Conservation (phyloP, 2,888 invertebrate species). For the Drosophila mercatorum region DNA sequence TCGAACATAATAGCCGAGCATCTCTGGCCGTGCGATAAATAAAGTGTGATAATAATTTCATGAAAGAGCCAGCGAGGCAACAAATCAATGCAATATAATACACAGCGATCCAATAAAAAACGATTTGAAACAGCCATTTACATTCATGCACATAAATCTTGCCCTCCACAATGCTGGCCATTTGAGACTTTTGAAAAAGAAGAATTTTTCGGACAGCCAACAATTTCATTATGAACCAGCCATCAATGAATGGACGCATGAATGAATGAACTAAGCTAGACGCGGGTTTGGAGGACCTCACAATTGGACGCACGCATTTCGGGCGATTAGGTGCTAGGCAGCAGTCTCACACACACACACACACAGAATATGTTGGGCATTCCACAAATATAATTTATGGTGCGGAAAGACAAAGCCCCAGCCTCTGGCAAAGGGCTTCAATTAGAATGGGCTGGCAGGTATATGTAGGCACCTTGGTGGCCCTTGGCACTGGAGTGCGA, state of each 20-base stretch:
- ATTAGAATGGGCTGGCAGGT: constrained; percentile 44
- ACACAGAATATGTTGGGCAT: constrained; percentile 24
- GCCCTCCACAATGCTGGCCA: constrained; percentile 40
- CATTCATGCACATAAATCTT: constrained; percentile 78
- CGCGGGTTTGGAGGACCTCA: constrained; percentile 65
- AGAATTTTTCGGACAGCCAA: constrained; percentile 52
- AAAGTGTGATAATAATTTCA: constrained; percentile 81
- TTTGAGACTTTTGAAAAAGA: constrained; percentile 23
- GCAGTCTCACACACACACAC: constrained; percentile 30
- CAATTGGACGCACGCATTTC: constrained; percentile 62
- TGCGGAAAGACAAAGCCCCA: constrained; percentile 35
- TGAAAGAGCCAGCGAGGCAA: constrained; percentile 65
- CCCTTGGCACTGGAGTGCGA: constrained; percentile 57
- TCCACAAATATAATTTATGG: constrained; percentile 55
- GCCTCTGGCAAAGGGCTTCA: constrained; percentile 20
- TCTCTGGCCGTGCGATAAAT: constrained; percentile 50
- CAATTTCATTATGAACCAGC: constrained; percentile 69
- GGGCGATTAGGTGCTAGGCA: constrained; percentile 67
- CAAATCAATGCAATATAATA: constrained; percentile 73
- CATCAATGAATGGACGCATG: constrained; percentile 36
- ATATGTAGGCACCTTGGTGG: constrained; percentile 25
- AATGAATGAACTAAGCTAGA: constrained; percentile 46
- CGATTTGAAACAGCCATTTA: constrained; percentile 74
- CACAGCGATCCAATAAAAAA: constrained; percentile 61
- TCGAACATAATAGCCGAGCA: constrained; percentile 31